phyloP scores from a whole-genome alignment of 2,888 invertebrate species.

The Baronia brevicornis region DNA sequence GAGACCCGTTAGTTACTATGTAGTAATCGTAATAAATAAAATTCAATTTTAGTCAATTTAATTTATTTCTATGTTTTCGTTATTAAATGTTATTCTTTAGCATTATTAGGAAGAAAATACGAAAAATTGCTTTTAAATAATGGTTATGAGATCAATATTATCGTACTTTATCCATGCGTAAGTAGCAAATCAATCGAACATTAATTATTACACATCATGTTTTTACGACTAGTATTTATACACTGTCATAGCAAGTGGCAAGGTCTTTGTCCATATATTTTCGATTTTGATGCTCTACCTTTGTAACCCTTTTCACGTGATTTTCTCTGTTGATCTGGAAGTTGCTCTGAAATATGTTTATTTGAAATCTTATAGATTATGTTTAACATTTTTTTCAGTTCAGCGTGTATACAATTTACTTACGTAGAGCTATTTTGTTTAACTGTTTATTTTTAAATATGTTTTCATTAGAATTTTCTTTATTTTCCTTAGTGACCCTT shows the following conservation, averaged over 20 bases:
- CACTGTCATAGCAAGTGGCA: constrained; percentile 55
- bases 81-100: constrained; percentile 20
- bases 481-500: constrained; percentile 40
- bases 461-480: constrained; percentile 40
- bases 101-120: constrained; percentile 21
- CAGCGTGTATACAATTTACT: constrained; percentile 59
- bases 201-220: constrained; percentile 2
- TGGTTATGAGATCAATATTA: constrained; percentile 64
- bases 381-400: constrained; percentile 35
- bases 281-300: constrained; percentile 50
- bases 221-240: constrained; percentile 14
- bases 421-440: constrained; percentile 61
- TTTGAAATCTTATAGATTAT: constrained; percentile 43
- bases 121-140: constrained; percentile 27
- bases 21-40: constrained; percentile 15
- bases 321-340: constrained; percentile 48
- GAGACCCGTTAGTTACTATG: constrained; percentile 83
- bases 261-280: constrained; percentile 49
- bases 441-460: constrained; percentile 38
- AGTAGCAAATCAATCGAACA: constrained; percentile 2
- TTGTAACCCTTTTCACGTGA: constrained; percentile 38
- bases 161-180: constrained; percentile 25
- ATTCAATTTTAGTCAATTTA: constrained; percentile 3
- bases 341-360: constrained; percentile 68
- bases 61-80: constrained; percentile 12